Conservation (phyloP, 2,113 vertebrate species). For the Peucedramus taeniatus region DNA sequence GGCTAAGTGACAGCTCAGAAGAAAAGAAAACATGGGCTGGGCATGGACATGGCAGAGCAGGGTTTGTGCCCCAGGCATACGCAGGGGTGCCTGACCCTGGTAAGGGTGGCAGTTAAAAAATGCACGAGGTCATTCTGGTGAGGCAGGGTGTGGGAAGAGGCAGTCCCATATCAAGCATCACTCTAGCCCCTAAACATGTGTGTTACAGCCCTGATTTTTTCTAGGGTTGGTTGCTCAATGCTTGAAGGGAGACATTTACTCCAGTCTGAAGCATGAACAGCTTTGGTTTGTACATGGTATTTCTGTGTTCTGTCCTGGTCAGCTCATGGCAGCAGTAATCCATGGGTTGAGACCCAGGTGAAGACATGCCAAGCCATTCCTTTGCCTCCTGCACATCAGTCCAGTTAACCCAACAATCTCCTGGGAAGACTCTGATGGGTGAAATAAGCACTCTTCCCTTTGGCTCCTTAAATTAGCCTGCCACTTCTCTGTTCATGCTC, state of each 20-base stretch:
- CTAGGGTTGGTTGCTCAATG: neutral
- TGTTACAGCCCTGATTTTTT: neutral
- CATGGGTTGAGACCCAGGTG: neutral
- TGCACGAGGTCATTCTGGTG: neutral
- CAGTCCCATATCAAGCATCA: neutral
- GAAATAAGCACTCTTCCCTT: neutral
- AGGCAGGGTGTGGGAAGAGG: neutral
- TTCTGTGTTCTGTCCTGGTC: neutral
- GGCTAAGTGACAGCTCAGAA: slow-evolving; percentile 14
- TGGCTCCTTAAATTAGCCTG: neutral
- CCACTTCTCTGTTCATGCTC: neutral
- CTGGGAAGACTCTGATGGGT: neutral
- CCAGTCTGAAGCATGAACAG: neutral
- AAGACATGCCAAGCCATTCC: neutral
- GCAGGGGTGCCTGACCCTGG: neutral
- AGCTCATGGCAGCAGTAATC: neutral
- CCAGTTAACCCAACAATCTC: neutral
- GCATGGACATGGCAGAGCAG: neutral
- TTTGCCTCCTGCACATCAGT: neutral
- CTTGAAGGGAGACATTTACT: neutral
- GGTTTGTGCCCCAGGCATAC: neutral
- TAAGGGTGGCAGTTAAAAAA: neutral
- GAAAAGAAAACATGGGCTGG: slow-evolving; percentile 31
- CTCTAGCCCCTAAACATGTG: neutral
- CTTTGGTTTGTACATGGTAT: neutral